A percentile compares a stretch with the other conserved stretches of the same genome.
Conservation (phyloP, 1,140 invertebrate genomes). For the Caenorhabditis inopinata region DNA sequence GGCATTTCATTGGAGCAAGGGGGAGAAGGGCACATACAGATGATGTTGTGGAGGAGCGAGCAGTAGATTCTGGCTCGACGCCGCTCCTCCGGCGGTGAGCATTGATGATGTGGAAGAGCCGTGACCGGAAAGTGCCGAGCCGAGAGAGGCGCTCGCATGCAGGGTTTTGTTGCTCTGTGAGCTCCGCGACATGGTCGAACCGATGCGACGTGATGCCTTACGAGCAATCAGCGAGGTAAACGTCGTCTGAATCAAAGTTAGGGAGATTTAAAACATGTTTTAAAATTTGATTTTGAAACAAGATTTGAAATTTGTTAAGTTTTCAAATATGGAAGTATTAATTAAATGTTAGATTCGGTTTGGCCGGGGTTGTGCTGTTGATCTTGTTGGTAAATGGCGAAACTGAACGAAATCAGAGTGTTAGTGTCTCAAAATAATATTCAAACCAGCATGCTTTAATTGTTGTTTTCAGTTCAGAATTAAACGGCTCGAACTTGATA, state of each 20-base stretch:
- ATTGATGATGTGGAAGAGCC: slow-evolving; percentile 5
- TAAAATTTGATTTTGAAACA: slow-evolving; percentile 7
- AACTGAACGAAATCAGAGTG: not conserved
- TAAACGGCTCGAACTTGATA: not conserved
- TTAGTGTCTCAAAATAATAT: not conserved
- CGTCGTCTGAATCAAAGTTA: slow-evolving; percentile 58
- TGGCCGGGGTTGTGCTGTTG: not conserved
- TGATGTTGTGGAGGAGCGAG: slow-evolving; percentile 26
- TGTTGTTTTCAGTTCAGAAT: not conserved
- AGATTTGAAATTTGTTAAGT: not conserved
- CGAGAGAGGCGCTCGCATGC: slow-evolving; percentile 24
- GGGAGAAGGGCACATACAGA: not conserved
- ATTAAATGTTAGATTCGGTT: not conserved
- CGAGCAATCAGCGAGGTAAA: slow-evolving; percentile 62
- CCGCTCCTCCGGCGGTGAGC: slow-evolving; percentile 19
- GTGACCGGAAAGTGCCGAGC: slow-evolving; percentile 28
- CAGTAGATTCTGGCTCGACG: slow-evolving; percentile 30
- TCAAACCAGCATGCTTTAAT: not conserved
- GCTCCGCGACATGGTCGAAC: slow-evolving; percentile 24
- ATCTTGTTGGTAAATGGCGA: not conserved
- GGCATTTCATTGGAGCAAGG: not conserved
- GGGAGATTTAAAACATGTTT: no score
- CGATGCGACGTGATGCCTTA: slow-evolving; percentile 45
- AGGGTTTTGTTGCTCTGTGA: slow-evolving; percentile 23
- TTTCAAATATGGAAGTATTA: not conserved